phyloP scores from a whole-genome alignment of 2,888 invertebrate genomes.

The Alviniconcha strummeri region DNA sequence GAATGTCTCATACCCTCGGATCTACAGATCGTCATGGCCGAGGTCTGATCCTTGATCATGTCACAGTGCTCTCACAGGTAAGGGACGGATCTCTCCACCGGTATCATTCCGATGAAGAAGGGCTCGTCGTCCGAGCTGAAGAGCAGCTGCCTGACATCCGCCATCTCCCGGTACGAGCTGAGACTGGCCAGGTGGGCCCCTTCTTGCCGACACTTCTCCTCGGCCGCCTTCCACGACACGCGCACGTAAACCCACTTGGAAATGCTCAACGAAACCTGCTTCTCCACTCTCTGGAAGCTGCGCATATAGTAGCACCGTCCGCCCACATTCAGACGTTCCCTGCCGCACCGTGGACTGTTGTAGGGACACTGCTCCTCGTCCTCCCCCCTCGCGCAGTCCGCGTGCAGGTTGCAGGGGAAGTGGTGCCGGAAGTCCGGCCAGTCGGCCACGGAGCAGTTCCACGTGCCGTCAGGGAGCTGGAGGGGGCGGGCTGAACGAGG shows the following conservation, averaged over 20 bases:
- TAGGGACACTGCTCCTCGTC: not conserved
- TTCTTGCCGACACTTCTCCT: not conserved
- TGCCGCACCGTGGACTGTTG: not conserved
- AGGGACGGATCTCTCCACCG: too few species aligned
- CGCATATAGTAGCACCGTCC: not conserved
- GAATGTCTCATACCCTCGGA: too few species aligned
- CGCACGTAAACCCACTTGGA: not conserved
- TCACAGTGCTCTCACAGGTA: too few species aligned
- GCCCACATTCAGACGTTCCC: not conserved
- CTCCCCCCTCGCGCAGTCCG: not conserved
- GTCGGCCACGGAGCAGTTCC: slow-evolving; percentile 14
- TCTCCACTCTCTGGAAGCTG: too few species aligned
- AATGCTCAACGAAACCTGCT: too few species aligned
- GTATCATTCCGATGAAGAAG: too few species aligned
- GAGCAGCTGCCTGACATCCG: not conserved
- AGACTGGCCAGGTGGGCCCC: not conserved
- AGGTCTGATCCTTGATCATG: too few species aligned
- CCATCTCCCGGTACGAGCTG: not conserved
- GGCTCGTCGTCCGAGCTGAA: not conserved
- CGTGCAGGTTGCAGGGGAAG: slow-evolving; percentile 2
- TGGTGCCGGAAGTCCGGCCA: not conserved
- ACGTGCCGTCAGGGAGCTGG: not conserved
- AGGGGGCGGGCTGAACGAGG: not conserved
- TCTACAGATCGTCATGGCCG: too few species aligned
- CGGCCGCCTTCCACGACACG: not conserved